Evolutionary conservation across 2,113 vertebrate genomes (phyloP), one percentile per base, ranked within the genome.

Genomic region (Diadophis punctatus): DNA sequence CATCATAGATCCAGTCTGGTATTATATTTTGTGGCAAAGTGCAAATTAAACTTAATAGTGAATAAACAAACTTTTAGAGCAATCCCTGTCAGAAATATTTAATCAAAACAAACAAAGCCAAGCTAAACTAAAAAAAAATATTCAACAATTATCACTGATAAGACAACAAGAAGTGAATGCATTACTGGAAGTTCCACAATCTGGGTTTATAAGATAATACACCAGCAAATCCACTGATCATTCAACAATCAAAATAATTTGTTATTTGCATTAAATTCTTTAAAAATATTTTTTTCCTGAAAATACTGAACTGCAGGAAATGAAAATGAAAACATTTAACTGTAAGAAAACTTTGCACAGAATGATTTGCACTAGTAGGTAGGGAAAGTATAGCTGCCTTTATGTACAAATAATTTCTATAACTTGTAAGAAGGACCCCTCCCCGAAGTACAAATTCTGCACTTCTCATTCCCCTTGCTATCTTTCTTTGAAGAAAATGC

Each of bases 401-500:
- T 52, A n/a, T 5, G 2, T 4, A n/a, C 9, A 88, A 80, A 39
- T 22, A 0, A 7, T 80, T 5, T 86, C 3, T 39, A 80, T 51
- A 22, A 39, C 55, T 18, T 88, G 49, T n/a, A 10, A 27, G 63
- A 89, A 48, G 25, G 4, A 6, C n/a, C 23, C 10, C 4, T 20
- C 25, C 20, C n/a, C 0, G 43, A 92, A 39, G 3, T 39, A 63
- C 4, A 91, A 20, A 63, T 23, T 63, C 60, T 87, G 30, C 2
- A 87, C 22, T 20, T 34, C 39, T 58, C 49, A 27, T 80, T 3
- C 63, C 6, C 53, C 23, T 89, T 68, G 53, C 30, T 49, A 11
- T 56, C 84, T 85, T 4, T 91, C n/a, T 95, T 96, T 86, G 89
- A 30, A n/a, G 11, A 93, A 63, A 87, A 20, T 63, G 60, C 27